Evolutionary conservation across 1,140 invertebrate genomes (phyloP).

Genomic region (Antheraea mylitta): DNA sequence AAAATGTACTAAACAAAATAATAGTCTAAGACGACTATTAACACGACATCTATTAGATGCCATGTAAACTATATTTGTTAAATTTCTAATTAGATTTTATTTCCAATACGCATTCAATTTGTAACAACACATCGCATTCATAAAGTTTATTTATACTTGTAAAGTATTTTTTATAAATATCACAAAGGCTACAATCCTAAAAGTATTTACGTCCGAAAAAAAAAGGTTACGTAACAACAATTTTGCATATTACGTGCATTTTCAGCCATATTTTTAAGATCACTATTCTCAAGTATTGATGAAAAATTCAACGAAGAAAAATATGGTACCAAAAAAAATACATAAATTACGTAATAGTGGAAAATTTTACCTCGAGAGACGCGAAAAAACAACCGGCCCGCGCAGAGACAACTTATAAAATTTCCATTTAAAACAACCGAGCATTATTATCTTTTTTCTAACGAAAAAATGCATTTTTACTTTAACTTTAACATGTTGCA

Average conservation of each 20-base stretch:
- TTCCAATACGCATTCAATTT: not conserved
- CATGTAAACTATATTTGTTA: not conserved
- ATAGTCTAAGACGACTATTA: not conserved
- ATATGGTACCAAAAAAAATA: slow-evolving; percentile 26
- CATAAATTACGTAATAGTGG: slow-evolving; percentile 51
- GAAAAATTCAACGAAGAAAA: not conserved
- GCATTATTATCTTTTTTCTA: slow-evolving; percentile 74
- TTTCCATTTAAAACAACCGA: slow-evolving; percentile 72
- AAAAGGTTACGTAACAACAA: not conserved
- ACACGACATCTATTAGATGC: not conserved
- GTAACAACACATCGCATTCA: not conserved
- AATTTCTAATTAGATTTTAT: not conserved
- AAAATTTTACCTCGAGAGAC: slow-evolving; percentile 55
- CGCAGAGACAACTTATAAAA: slow-evolving; percentile 62
- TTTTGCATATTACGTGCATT: not conserved
- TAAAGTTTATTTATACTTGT: not conserved
- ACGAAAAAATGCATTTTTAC: slow-evolving; percentile 60
- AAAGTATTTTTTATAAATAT: not conserved
- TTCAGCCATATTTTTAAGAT: not conserved
- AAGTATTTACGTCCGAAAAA: not conserved
- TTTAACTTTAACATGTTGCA: slow-evolving; percentile 16
- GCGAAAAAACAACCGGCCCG: slow-evolving; percentile 63
- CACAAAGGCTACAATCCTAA: not conserved
- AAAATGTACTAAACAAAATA: not conserved
- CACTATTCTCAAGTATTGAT: not conserved